Evolutionary conservation across 2,797 vertebrate species (phyloP), one percentile per base, ranked within the genome.

Genomic region (Odontamblyopus lacepedii): DNA sequence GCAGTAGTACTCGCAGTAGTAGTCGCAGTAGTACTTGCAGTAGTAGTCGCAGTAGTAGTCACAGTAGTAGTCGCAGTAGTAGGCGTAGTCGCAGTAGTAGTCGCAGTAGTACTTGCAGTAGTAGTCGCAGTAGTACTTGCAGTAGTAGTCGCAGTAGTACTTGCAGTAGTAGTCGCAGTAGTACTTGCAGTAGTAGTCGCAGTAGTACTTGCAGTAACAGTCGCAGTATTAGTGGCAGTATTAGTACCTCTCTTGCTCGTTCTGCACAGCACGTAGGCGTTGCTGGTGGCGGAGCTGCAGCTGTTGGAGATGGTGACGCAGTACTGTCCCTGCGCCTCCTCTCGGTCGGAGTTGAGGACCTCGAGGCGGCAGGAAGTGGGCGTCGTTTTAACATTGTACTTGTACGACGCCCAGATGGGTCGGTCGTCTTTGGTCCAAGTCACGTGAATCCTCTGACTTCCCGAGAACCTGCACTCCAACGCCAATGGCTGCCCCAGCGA

Each of bases 301-400:
- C 95, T 91, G 65, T 98, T 97, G 87, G 94, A 94, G 68, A 97
- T 88, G 75, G 94, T 90, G 53, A 96, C 97, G 56, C 90, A 92
- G 73, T 98, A 98, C 73, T 93, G 89, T 57, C 96, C 96, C 55
- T 94, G 91, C 63, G 97, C 95, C 23, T 92, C 92, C 80, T 93
- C 27, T 86, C 91, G 80, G 78, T 87, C 87, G 87, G 95, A 78
- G 84, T 94, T 87, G 88, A 92, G 88, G 74, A 96, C 93, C 81
- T 93, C 91, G 72, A 93, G 61, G 35, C 76, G 0, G 1, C 88
- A 85, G 0, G 91, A 95, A 81, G 92, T 94, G 63, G 95, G 93
- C 13, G 93, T 95, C 65, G 95, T 95, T 62, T 93, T 93, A 65
- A 97, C 84, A 72, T 80, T 96, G 85, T 95, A 96, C 73, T 93